Percentiles rank a stretch among this genome's conserved stretches.
Conservation (phyloP, 2,797 vertebrate genomes). For the Malurus leucopterus region DNA sequence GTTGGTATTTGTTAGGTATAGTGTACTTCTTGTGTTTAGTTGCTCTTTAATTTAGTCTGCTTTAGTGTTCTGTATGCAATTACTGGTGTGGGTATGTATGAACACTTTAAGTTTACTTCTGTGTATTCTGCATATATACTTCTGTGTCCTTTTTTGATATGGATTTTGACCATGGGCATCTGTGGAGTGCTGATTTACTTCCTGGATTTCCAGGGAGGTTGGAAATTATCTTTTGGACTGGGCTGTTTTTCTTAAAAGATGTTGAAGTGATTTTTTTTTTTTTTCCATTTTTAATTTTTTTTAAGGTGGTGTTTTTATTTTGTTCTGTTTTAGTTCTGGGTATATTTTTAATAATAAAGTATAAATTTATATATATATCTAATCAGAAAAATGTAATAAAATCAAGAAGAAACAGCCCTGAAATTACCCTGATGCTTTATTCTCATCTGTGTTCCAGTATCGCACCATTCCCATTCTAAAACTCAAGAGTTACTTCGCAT, state of each 20-base stretch:
- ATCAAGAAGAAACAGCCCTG: accelerated
- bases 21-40: background rate
- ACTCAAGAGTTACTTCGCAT: constrained; percentile 86
- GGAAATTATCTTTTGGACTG: background rate
- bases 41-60: background rate
- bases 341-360: background rate
- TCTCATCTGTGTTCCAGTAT: constrained; percentile 76
- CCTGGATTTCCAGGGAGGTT: background rate
- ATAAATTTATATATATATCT: background rate
- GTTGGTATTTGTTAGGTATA: background rate
- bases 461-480: constrained; percentile 85
- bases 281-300: background rate
- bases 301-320: background rate
- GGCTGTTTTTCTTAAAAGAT: background rate
- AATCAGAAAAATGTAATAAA: background rate
- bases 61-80: background rate
- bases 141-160: background rate
- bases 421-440: background rate
- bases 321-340: background rate
- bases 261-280: background rate
- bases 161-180: background rate
- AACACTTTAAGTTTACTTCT: background rate
- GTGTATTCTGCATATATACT: too few relatives aligned
- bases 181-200: background rate
- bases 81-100: background rate